A percentile compares a stretch with the other conserved stretches of the same genome.
Evolutionary conservation across 2,113 vertebrate genomes (phyloP).

Genomic region (Alexandromys fortis): DNA sequence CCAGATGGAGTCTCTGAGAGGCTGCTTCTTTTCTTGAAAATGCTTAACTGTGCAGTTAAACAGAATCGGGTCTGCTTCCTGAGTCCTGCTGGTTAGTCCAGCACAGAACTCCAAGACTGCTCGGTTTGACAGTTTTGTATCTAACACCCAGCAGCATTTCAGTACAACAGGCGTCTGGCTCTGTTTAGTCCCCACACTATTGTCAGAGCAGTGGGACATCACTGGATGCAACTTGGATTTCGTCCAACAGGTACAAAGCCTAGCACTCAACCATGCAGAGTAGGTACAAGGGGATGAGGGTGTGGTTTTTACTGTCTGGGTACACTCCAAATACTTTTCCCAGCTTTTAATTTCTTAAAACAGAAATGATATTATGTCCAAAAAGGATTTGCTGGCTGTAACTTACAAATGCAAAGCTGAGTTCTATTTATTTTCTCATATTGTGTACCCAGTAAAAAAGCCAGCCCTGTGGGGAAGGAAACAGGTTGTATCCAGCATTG

Average conservation of each 20-base stretch:
- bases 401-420: background rate
- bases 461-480: background rate
- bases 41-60: background rate
- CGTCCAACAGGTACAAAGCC: background rate
- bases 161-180: background rate
- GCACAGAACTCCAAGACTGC: background rate
- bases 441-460: background rate
- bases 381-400: background rate
- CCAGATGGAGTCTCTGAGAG: background rate
- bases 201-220: background rate
- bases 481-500: background rate
- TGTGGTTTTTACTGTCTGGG: background rate
- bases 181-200: too few relatives aligned
- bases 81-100: background rate
- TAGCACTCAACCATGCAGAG: background rate
- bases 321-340: background rate
- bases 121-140: background rate
- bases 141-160: background rate
- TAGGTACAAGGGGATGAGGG: background rate
- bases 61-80: background rate
- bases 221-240: background rate
- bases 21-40: background rate
- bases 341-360: background rate
- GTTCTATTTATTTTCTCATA: background rate
- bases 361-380: background rate